Evolutionary conservation across 2,797 vertebrate genomes (phyloP).

Genomic region (Meriones psammophilus): DNA sequence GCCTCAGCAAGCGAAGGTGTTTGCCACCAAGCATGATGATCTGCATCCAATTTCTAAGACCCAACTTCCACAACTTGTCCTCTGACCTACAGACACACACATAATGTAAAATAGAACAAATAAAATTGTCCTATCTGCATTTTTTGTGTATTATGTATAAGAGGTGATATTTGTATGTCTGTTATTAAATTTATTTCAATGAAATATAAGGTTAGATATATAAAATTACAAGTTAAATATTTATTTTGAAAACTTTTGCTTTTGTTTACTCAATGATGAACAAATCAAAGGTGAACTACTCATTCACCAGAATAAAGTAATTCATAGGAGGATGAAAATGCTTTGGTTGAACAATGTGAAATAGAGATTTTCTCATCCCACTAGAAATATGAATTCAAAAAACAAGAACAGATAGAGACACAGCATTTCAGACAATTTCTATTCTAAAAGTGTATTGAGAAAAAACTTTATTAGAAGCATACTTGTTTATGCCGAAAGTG

Average conservation of each 20-base stretch:
- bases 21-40: not conserved
- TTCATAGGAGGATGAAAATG: not conserved
- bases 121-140: not conserved
- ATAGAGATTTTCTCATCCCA: not conserved
- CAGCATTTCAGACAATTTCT: not conserved
- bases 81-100: not conserved
- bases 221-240: not conserved
- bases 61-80: not conserved
- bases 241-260: slow-evolving; percentile 33
- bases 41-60: not conserved
- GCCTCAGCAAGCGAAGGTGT: not conserved
- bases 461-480: not conserved
- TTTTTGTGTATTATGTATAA: not conserved
- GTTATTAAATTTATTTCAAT: too few species aligned
- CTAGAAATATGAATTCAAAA: not conserved
- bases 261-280: slow-evolving; percentile 15
- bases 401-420: not conserved
- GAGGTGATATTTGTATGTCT: too few species aligned
- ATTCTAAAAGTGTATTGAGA: not conserved
- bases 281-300: not conserved
- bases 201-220: too few species aligned
- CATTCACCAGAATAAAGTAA: slow-evolving; percentile 32
- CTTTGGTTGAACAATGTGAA: not conserved
- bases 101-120: not conserved
- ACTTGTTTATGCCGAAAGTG: not conserved